Evolutionary conservation across 53 echinoderm and acorn worm species (phyloP).

Genomic region (Holothuria scabra): DNA sequence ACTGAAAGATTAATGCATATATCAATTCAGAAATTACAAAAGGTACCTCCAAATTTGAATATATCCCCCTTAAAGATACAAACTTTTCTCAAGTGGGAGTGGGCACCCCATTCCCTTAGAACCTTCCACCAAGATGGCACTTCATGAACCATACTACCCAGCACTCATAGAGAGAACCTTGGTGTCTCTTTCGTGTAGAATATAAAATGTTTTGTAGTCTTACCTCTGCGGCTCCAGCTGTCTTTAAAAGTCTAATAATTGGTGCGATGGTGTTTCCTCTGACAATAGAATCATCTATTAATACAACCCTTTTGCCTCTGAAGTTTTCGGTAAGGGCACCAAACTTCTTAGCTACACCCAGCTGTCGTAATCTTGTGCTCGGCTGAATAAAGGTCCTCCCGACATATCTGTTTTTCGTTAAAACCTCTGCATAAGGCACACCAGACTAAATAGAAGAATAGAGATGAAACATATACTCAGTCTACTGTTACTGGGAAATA

Average conservation of each 20-base stretch:
- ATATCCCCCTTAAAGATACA: too few relatives aligned
- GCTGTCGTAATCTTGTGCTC: constrained; percentile 84
- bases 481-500: too few relatives aligned
- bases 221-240: constrained; percentile 97
- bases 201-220: neutral
- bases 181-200: too few relatives aligned
- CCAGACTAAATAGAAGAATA: constrained; percentile 68
- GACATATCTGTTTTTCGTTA: constrained; percentile 96
- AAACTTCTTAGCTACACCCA: constrained; percentile 99
- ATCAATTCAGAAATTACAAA: too few relatives aligned
- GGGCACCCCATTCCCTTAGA: too few relatives aligned
- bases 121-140: too few relatives aligned
- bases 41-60: too few relatives aligned
- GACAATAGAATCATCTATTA: constrained; percentile 97
- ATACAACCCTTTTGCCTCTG: constrained; percentile 83
- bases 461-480: neutral
- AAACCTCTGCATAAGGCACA: constrained; percentile 90
- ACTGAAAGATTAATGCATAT: too few relatives aligned
- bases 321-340: constrained; percentile 97
- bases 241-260: constrained; percentile 88
- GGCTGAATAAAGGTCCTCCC: constrained; percentile 99
- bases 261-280: constrained; percentile 96
- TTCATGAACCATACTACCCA: too few relatives aligned
- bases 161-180: too few relatives aligned
- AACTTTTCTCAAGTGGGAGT: too few relatives aligned